Percentiles rank a stretch among this genome's conserved stretches.
Evolutionary conservation across 2,797 vertebrate species (phyloP).

Genomic region (Amniataba percoides): DNA sequence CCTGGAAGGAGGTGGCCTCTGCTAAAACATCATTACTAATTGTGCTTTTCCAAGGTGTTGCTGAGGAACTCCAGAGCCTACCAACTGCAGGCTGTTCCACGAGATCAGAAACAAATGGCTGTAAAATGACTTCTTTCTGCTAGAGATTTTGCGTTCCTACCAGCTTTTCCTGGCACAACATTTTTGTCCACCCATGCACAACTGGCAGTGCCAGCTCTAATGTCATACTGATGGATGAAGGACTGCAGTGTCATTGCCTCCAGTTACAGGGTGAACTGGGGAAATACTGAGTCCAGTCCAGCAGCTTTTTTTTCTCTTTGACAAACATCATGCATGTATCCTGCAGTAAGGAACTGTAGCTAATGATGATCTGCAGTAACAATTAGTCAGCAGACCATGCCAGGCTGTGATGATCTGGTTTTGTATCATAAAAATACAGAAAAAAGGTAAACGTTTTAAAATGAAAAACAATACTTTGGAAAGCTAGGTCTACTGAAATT

Average conservation of each 20-base stretch:
- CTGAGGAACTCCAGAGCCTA: constrained; percentile 81
- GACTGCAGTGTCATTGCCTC: constrained; percentile 25
- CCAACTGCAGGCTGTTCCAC: constrained; percentile 63
- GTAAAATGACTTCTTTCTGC: constrained; percentile 58
- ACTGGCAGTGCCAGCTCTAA: neutral
- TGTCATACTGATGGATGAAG: neutral
- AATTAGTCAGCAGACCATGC: neutral
- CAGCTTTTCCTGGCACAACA: constrained; percentile 28
- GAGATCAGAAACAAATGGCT: constrained; percentile 72
- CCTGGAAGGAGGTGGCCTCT: constrained; percentile 61
- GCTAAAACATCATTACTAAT: constrained; percentile 79
- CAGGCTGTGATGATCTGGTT: neutral
- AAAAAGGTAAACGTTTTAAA: neutral
- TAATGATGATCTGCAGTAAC: neutral
- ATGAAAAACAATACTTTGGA: neutral
- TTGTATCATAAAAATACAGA: neutral
- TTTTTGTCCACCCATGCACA: constrained; percentile 8
- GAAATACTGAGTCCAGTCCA: neutral
- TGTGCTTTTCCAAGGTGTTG: constrained; percentile 74
- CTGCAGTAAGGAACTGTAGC: constrained; percentile 16
- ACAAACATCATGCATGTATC: constrained; percentile 2
- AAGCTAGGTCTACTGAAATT: neutral
- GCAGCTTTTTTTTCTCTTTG: neutral
- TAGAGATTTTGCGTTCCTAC: constrained; percentile 8
- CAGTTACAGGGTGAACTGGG: constrained; percentile 12